These are phyloP conservation scores for Drosophila eugracilis DNA, from an alignment of 1,140 invertebrate species.

Conservation along the genomic window DNA sequence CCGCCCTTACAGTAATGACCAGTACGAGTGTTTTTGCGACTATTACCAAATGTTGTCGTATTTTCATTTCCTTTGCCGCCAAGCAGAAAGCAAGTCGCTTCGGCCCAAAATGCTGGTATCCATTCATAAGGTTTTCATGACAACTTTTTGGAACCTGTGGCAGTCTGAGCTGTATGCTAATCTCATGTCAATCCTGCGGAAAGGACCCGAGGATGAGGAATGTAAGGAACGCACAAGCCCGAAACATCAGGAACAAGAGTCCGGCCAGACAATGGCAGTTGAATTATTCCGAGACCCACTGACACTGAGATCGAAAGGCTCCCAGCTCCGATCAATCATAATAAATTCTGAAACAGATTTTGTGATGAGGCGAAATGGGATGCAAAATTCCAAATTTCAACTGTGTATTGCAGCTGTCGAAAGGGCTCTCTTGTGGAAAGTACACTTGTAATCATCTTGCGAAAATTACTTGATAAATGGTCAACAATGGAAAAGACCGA, in stretches of 20 bases:
- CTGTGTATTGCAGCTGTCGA: constrained; percentile 79
- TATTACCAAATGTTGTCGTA: constrained; percentile 68
- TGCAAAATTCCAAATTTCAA: constrained; percentile 75
- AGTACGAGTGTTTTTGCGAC: constrained; percentile 80
- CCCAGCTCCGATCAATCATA: constrained; percentile 59
- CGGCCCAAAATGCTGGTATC: constrained; percentile 23
- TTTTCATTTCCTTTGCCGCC: constrained; percentile 62
- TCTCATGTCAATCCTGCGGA: constrained; percentile 73
- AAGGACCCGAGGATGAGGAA: constrained; percentile 58
- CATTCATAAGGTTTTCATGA: constrained; percentile 69
- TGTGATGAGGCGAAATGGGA: constrained; percentile 67
- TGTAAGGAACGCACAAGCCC: constrained; percentile 54
- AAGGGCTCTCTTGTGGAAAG: constrained; percentile 41
- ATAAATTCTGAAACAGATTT: constrained; percentile 81
- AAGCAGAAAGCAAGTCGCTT: constrained; percentile 72
- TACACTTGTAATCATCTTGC: constrained; percentile 71
- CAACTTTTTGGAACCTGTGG: constrained; percentile 75
- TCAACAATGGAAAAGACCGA: not conserved
- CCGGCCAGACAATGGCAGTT: constrained; percentile 74
- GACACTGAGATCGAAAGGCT: constrained; percentile 38
- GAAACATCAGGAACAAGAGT: constrained; percentile 29
- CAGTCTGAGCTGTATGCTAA: constrained; percentile 61
- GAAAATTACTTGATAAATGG: constrained; percentile 70
- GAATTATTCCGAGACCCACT: constrained; percentile 63
- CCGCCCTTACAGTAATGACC: constrained; percentile 78